Base-by-base conservation (phyloP, 2,797 vertebrate species). In the Jordanella pulchra region DNA sequence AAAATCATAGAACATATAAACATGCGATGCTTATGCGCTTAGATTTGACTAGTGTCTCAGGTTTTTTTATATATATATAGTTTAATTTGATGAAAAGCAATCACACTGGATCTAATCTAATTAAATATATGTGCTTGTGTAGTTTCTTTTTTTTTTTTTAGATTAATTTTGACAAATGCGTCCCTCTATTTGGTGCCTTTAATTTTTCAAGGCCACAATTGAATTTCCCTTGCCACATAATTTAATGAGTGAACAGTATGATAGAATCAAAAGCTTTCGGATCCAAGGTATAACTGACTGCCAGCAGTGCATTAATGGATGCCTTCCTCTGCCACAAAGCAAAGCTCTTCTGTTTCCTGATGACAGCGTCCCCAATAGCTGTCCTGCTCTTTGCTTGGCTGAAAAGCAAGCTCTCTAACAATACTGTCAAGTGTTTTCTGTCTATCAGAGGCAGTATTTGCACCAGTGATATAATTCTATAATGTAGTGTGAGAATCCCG, bases 321-420 rank as follows among this genome's bases (percentile, higher is more conserved):
- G 7, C 27, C 9, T 48, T 70, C 61, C 71, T 54, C 65, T 82
- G 76, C 81, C 77, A 80, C 79, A 76, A 71, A 86, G 51, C 72
- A 77, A 80, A 65, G 63, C 60, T 50, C 65, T 54, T 85, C 65
- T 56, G 78, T 75, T 75, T 76, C 81, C 72, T 72, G 79, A 79
- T 76, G 69, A 77, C 65, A 35, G 64, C 23, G 58, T n/a, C 51
- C 58, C 72, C 65, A 83, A 76, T 80, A 81, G 68, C 71, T 73
- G 68, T 75, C 84, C 73, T 18, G 78, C 81, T 84, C 73, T 75
- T 80, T 7, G 13, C 72, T 51, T 64, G 72, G 70, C 77, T 84
- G 73, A 77, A 82, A 77, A 87, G 82, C 73, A 83, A 75, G 72
- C 72, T 60, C 51, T 72, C 67, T 69, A 80, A 87, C 80, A 85